A percentile compares a stretch with the other conserved stretches of the same genome.
These are phyloP conservation scores for Spicauda simplicius DNA, from an alignment of 2,888 invertebrate genomes.

Conservation along the genomic window DNA sequence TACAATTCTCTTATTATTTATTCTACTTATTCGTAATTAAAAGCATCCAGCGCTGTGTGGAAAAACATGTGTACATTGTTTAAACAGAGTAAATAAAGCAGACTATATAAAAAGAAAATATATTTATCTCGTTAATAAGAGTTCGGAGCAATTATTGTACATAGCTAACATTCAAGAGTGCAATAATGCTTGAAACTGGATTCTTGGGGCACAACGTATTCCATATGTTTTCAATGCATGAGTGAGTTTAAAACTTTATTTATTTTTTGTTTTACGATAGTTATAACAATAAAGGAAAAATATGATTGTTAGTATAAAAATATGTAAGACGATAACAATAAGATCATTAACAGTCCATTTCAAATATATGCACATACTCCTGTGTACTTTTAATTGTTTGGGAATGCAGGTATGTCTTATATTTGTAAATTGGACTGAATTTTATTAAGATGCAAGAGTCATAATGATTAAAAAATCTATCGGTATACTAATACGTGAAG, in stretches of 20 bases:
- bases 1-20: background rate
- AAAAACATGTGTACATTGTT: background rate
- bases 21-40: background rate
- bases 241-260: background rate
- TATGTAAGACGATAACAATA: background rate
- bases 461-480: background rate
- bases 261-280: conserved; percentile 2
- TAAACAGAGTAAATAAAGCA: background rate
- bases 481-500: too few relatives aligned
- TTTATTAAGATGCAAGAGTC: background rate
- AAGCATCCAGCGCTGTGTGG: background rate
- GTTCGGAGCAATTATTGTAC: conserved; percentile 13
- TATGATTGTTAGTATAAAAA: background rate
- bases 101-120: background rate
- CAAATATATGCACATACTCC: background rate
- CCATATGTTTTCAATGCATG: conserved; percentile 1
- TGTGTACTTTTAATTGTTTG: background rate
- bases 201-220: background rate
- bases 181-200: background rate
- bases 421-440: background rate
- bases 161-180: conserved; percentile 5
- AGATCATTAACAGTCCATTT: background rate
- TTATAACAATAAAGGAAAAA: conserved; percentile 3
- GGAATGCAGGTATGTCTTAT: background rate
- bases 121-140: conserved; percentile 6